These are phyloP conservation scores for Alces alces DNA, from an alignment of 2,113 vertebrate genomes.

Conservation along the genomic window DNA sequence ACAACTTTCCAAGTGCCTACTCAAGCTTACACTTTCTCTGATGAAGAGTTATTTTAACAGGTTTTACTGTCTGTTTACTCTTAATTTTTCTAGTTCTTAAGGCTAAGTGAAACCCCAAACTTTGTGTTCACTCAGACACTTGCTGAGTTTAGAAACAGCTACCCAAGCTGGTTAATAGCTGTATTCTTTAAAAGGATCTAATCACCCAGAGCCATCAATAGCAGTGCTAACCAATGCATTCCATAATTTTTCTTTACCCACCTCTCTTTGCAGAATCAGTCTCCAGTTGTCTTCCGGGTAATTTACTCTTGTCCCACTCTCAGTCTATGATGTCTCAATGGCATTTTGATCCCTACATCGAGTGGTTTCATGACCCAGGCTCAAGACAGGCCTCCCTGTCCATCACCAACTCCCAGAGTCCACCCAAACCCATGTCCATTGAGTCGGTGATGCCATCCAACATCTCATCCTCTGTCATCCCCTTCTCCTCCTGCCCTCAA, in stretches of 20 bases:
- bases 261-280: neutral
- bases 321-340: neutral
- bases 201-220: neutral
- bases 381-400: neutral
- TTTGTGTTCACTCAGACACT: neutral
- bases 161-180: slow-evolving; percentile 1
- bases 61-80: neutral
- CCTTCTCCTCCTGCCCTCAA: neutral
- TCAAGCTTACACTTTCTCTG: neutral
- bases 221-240: neutral
- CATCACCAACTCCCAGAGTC: accelerated
- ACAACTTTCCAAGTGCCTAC: neutral
- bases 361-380: neutral
- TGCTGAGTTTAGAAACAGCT: neutral
- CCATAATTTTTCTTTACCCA: neutral
- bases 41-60: neutral
- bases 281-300: neutral
- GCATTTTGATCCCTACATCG: neutral
- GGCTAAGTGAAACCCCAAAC: neutral
- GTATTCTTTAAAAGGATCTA: neutral
- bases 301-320: neutral
- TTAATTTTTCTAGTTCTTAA: neutral
- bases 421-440: neutral
- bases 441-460: neutral
- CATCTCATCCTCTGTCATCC: neutral